These are phyloP conservation scores for Eurytemora carolleeae DNA, from an alignment of 1,140 invertebrate species.

Conservation along the genomic window DNA sequence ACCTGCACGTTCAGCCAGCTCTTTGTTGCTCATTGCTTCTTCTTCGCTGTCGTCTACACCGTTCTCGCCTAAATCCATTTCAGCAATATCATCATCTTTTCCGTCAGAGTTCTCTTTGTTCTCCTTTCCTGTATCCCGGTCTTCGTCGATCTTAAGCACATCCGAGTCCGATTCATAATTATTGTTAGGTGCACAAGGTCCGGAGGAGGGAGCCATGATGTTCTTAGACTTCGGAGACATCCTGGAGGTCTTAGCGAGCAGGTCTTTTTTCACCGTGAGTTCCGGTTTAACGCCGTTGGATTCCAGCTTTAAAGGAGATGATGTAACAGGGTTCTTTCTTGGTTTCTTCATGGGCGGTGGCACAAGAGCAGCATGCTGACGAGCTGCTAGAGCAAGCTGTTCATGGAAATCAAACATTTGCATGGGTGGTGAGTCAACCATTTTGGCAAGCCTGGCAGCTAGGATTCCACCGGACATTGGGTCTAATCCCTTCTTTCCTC, in stretches of 20 bases:
- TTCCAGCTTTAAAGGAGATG: not conserved
- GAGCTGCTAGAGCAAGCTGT: not conserved
- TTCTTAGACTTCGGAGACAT: not conserved
- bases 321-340: not conserved
- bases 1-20: not conserved
- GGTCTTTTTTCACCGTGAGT: not conserved
- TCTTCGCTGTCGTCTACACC: conserved; percentile 12
- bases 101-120: not conserved
- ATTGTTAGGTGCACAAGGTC: not conserved
- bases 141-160: conserved; percentile 14
- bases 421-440: conserved; percentile 1
- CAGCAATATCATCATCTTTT: conserved; percentile 5
- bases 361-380: not conserved
- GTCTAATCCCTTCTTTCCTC: not conserved
- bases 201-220: not conserved
- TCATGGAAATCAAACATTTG: not conserved
- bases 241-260: not conserved
- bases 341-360: not conserved
- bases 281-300: not conserved
- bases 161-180: conserved; percentile 8
- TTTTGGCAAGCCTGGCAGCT: conserved; percentile 10
- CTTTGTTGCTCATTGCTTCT: conserved; percentile 6
- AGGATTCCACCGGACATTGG: not conserved
- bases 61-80: not conserved
- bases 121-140: conserved; percentile 4